phyloP scores from a whole-genome alignment of 1,140 invertebrate species.

The Pararge aegeria region DNA sequence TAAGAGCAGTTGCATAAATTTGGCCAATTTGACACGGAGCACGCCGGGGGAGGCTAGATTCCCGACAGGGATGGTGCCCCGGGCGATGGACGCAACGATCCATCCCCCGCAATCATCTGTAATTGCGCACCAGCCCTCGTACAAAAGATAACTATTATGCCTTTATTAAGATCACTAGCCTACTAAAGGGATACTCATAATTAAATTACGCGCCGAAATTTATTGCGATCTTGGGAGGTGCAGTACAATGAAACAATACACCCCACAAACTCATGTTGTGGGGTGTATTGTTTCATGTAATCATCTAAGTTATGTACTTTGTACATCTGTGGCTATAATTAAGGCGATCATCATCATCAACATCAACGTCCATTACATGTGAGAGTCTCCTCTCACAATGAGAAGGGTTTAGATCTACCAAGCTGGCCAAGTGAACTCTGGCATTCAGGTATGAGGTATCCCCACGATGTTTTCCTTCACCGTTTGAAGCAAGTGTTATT shows the following conservation, averaged over 20 bases:
- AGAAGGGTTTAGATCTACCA: too few relatives aligned
- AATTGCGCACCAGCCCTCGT: slow-evolving; percentile 62
- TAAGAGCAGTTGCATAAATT: slow-evolving; percentile 71
- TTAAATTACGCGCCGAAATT: slow-evolving; percentile 54
- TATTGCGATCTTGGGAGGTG: slow-evolving; percentile 7
- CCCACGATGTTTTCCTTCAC: too few relatives aligned
- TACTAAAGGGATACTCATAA: slow-evolving; percentile 66
- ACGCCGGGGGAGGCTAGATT: slow-evolving; percentile 28
- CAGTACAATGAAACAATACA: too few relatives aligned
- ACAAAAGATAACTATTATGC: slow-evolving; percentile 70
- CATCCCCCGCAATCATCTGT: slow-evolving; percentile 49
- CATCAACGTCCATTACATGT: too few relatives aligned
- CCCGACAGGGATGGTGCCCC: slow-evolving; percentile 20
- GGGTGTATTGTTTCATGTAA: background rate
- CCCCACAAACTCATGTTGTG: too few relatives aligned
- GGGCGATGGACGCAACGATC: slow-evolving; percentile 25
- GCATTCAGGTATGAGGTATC: too few relatives aligned
- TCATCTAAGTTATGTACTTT: background rate
- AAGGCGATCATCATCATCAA: too few relatives aligned
- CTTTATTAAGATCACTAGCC: slow-evolving; percentile 70
- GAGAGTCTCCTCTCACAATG: too few relatives aligned
- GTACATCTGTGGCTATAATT: too few relatives aligned
- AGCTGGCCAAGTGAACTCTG: too few relatives aligned
- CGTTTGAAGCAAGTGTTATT: too few relatives aligned
- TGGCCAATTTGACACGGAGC: slow-evolving; percentile 67